Percentiles rank a stretch among this genome's conserved stretches.
phyloP scores from a whole-genome alignment of 2,888 invertebrate genomes.

The Harpagoxenus sublaevis region DNA sequence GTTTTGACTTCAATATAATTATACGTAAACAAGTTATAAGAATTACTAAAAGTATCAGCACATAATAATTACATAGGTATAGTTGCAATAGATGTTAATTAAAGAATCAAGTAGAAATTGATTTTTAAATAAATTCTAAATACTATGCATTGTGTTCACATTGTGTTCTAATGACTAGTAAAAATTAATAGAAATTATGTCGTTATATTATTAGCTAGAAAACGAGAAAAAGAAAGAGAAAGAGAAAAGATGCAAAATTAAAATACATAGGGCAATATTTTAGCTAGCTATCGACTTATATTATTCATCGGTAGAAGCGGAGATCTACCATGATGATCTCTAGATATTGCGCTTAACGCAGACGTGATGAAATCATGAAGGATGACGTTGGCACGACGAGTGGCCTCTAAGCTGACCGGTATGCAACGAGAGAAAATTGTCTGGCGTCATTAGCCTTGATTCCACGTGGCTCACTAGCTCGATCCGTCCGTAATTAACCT shows the following conservation, averaged over 20 bases:
- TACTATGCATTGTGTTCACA: neutral
- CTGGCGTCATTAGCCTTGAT: conserved; percentile 52
- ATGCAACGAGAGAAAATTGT: conserved; percentile 53
- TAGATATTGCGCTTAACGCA: conserved; percentile 37
- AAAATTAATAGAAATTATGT: conserved; percentile 14
- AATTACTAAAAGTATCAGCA: neutral
- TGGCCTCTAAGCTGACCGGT: conserved; percentile 37
- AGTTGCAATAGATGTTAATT: neutral
- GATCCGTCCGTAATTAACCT: conserved; percentile 41
- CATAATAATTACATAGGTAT: neutral
- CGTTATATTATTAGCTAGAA: conserved; percentile 14
- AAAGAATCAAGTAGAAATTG: neutral
- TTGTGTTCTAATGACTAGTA: neutral
- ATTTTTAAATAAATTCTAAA: neutral
- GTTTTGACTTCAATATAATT: neutral
- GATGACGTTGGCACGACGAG: conserved; percentile 37
- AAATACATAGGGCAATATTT: conserved; percentile 35
- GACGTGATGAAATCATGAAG: conserved; percentile 54
- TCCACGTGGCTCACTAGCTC: conserved; percentile 40
- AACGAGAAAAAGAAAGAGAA: too few species aligned
- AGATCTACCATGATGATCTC: conserved; percentile 10
- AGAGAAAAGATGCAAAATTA: neutral
- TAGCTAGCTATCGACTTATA: neutral
- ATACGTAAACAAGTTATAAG: neutral
- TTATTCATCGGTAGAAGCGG: conserved; percentile 14